These are phyloP conservation scores for Hybos culiciformis DNA, from an alignment of 2,888 invertebrate species.

Conservation along the genomic window DNA sequence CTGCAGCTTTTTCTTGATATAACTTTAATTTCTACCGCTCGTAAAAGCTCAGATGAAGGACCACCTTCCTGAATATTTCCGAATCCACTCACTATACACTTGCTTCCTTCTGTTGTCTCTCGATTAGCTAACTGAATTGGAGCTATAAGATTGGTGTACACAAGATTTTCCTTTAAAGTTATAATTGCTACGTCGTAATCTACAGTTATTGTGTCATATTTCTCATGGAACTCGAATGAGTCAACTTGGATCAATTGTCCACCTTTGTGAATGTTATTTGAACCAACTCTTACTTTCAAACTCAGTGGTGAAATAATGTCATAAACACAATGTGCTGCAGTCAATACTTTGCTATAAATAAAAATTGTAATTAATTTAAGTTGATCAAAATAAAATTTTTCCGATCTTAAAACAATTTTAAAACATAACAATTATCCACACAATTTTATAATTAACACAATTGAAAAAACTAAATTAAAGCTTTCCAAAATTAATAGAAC, in stretches of 20 bases:
- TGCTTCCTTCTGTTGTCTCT: slow-evolving; percentile 1
- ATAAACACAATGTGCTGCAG: slow-evolving; percentile 41
- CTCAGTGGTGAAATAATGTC: slow-evolving; percentile 14
- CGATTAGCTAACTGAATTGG: slow-evolving; percentile 25
- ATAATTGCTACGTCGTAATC: slow-evolving; percentile 41
- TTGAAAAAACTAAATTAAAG: too few relatives aligned
- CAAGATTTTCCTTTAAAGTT: slow-evolving; percentile 34
- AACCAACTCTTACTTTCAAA: slow-evolving; percentile 30
- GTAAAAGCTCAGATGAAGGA: slow-evolving; percentile 20
- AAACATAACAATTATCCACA: too few relatives aligned
- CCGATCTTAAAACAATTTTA: too few relatives aligned
- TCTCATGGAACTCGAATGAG: slow-evolving; percentile 26
- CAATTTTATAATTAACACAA: too few relatives aligned
- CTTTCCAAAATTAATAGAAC: too few relatives aligned
- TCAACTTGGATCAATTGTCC: slow-evolving; percentile 4
- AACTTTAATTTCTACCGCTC: slow-evolving; percentile 37
- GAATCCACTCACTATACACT: slow-evolving; percentile 12
- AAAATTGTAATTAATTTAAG: too few relatives aligned
- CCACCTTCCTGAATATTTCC: slow-evolving; percentile 18
- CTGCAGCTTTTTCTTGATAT: slow-evolving; percentile 32
- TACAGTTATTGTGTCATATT: slow-evolving; percentile 34
- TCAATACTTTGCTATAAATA: too few relatives aligned
- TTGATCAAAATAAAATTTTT: too few relatives aligned
- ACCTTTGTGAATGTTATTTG: slow-evolving; percentile 25
- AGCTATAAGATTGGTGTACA: slow-evolving; percentile 28